Base-by-base conservation (phyloP, 2,888 invertebrate species). In the Cremastinae sp. region DNA sequence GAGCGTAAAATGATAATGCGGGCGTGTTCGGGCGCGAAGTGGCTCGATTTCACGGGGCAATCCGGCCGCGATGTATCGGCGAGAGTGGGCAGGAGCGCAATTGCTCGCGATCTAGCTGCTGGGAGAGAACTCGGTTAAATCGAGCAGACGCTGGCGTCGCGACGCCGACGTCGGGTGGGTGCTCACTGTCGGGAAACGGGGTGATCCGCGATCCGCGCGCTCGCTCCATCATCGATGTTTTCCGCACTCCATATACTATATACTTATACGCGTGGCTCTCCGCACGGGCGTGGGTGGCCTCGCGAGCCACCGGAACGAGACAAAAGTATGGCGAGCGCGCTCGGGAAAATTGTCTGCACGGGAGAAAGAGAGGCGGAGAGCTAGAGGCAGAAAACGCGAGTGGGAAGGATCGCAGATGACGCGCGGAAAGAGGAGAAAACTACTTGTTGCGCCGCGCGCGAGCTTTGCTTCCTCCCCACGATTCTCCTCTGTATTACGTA, bases 121-220 rank as follows among this genome's bases (percentile, higher is more conserved):
- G 45, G 28, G 65, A 38, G 65, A 38, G 49, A 54, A 69, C 59
- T 64, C 49, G 68, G 74, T 75, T 66, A 85, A 86, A 87, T 87
- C 83, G 87, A 85, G 86, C 86, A 86, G 85, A 86, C 85, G 83
- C 81, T 84, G 83, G 85, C 86, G 85, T 84, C 85, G 84, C 86
- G 64, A 73, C 76, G 72, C 68, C 75, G 66, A 70, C 70, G 49
- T 61, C 16, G 70, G 65, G 84, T 81, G 83, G 84, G 82, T 58
- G 38, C 59, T 51, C 47, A 34, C 47, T 41, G 69, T 49, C 47
- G 65, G 56, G 61, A 49, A 62, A 59, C 59, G 65, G 38, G 38
- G 68, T 53, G 62, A 28, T 28, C 5, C 28, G 62, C 51, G 65
- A 36, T 54, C 47, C 64, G 65, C 65, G 49, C 56, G 56, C 73